phyloP scores from a whole-genome alignment of 2,113 vertebrate species.

The Picathartes gymnocephalus region DNA sequence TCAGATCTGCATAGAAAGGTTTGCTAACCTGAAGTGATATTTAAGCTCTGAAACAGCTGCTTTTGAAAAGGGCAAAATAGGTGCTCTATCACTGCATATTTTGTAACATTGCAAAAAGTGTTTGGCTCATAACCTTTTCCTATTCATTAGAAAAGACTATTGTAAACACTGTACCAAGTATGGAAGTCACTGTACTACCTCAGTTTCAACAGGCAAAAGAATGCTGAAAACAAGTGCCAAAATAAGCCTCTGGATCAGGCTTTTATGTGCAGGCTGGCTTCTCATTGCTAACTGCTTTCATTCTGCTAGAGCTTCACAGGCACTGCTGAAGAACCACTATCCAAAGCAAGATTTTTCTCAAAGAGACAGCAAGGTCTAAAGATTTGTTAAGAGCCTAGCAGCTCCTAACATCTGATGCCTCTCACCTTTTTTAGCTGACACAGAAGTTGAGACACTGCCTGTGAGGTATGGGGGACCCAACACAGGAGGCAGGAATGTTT shows the following conservation, averaged over 20 bases:
- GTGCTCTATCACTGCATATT: not conserved
- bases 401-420: not conserved
- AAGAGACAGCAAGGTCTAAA: not conserved
- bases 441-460: not conserved
- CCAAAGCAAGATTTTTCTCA: not conserved
- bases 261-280: not conserved
- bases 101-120: not conserved
- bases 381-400: not conserved
- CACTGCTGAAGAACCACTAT: not conserved
- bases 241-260: not conserved
- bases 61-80: not conserved
- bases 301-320: not conserved
- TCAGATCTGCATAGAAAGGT: not conserved
- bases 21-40: not conserved
- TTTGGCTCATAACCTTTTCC: not conserved
- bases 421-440: not conserved
- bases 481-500: not conserved
- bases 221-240: not conserved
- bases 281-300: not conserved
- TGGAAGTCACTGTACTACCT: not conserved
- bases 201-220: not conserved
- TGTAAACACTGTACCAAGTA: not conserved
- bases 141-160: not conserved
- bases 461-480: rapidly evolving
- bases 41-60: not conserved